These are phyloP conservation scores for Anoplolepis gracilipes DNA, from an alignment of 1,140 invertebrate genomes.

Conservation along the genomic window DNA sequence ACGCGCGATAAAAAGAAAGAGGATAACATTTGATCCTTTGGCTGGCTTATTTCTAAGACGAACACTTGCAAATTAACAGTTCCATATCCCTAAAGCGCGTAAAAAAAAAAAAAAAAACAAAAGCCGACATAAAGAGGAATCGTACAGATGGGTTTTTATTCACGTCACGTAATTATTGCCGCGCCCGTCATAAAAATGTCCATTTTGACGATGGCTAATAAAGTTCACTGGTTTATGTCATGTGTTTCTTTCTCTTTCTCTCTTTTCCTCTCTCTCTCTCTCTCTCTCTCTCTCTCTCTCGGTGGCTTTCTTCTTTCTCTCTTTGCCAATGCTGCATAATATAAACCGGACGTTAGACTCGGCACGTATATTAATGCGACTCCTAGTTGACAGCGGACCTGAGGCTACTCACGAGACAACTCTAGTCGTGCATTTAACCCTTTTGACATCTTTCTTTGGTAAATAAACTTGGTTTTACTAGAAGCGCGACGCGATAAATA, in stretches of 20 bases:
- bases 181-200: constrained; percentile 39
- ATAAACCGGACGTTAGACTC: constrained; percentile 41
- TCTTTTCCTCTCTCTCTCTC: not conserved
- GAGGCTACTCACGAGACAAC: constrained; percentile 38
- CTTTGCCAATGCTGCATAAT: constrained; percentile 16
- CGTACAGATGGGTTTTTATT: constrained; percentile 6
- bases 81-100: not conserved
- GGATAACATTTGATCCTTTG: not conserved
- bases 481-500: not conserved
- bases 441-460: not conserved
- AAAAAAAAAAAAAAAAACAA: too few relatives aligned
- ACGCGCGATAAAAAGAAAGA: not conserved
- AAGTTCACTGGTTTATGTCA: constrained; percentile 26
- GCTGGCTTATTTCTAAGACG: not conserved
- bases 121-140: constrained; percentile 9
- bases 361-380: constrained; percentile 11
- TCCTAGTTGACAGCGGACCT: constrained; percentile 6
- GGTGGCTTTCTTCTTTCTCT: not conserved
- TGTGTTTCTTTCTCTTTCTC: not conserved
- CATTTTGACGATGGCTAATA: constrained; percentile 30
- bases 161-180: constrained; percentile 44
- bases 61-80: not conserved
- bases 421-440: constrained; percentile 19
- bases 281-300: constrained; percentile 4
- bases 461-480: not conserved